Evolutionary conservation across 2,113 vertebrate species (phyloP).

Genomic region (Bujurquina vittata): DNA sequence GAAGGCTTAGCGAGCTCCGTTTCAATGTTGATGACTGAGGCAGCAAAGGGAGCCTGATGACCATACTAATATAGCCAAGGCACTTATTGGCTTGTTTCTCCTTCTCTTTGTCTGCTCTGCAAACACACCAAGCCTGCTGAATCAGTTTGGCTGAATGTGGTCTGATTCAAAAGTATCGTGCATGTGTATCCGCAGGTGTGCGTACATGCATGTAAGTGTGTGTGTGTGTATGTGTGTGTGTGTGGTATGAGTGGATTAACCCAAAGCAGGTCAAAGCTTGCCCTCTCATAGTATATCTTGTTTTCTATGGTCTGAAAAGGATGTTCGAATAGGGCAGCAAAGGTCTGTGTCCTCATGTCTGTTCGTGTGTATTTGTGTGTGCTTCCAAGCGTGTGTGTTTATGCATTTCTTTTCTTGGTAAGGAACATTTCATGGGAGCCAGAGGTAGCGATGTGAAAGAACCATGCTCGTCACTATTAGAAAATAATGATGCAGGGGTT

Average conservation of each 20-base stretch:
- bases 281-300: conserved; percentile 17
- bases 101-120: conserved; percentile 38
- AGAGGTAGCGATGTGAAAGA: neutral
- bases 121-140: conserved; percentile 43
- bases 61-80: conserved; percentile 59
- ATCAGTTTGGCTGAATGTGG: conserved; percentile 53
- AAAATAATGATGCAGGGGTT: neutral
- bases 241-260: conserved; percentile 22
- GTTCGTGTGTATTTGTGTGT: conserved; percentile 10
- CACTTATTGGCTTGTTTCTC: conserved; percentile 34
- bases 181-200: neutral
- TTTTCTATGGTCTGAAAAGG: conserved; percentile 26
- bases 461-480: neutral
- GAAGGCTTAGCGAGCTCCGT: neutral
- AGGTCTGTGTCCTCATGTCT: neutral
- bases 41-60: conserved; percentile 45
- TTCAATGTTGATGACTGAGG: conserved; percentile 46
- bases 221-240: neutral
- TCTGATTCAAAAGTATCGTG: conserved; percentile 30
- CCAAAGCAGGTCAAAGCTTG: conserved; percentile 18
- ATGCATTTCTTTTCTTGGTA: neutral
- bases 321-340: conserved; percentile 22
- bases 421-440: neutral
- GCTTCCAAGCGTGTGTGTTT: neutral
- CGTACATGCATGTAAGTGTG: neutral